Percentiles rank a stretch among this genome's conserved stretches.
Evolutionary conservation across 2,888 invertebrate genomes (phyloP).

Genomic region (Eupithecia subfuscata): DNA sequence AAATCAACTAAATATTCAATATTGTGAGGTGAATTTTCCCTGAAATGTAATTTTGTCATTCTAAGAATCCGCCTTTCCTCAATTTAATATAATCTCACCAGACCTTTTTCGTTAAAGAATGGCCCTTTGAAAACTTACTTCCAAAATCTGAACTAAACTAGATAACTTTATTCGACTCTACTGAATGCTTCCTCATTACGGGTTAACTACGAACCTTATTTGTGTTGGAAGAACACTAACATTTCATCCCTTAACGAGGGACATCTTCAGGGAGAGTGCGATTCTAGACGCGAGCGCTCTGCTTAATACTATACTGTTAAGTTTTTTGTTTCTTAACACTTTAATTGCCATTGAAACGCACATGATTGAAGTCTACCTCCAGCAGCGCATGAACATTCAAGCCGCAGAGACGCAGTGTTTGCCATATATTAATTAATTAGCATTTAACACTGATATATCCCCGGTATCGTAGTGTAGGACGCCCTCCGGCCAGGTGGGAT

Average conservation of each 20-base stretch:
- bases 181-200: neutral
- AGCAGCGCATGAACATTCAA: too few relatives aligned
- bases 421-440: too few relatives aligned
- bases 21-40: neutral
- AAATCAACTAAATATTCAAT: constrained; percentile 1
- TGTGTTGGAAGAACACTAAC: too few relatives aligned
- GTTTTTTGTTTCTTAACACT: neutral
- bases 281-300: neutral
- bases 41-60: constrained; percentile 5
- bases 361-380: too few relatives aligned
- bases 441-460: too few relatives aligned
- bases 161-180: neutral
- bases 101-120: neutral
- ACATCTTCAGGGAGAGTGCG: too few relatives aligned
- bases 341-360: too few relatives aligned
- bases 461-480: too few relatives aligned
- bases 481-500: too few relatives aligned
- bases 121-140: neutral
- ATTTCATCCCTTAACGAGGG: too few relatives aligned
- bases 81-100: constrained; percentile 1
- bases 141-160: neutral
- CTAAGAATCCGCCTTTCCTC: constrained; percentile 1
- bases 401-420: too few relatives aligned
- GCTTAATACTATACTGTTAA: neutral
- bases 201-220: too few relatives aligned